Evolutionary conservation across 2,113 vertebrate species (phyloP).

Genomic region (Cheilinus undulatus): DNA sequence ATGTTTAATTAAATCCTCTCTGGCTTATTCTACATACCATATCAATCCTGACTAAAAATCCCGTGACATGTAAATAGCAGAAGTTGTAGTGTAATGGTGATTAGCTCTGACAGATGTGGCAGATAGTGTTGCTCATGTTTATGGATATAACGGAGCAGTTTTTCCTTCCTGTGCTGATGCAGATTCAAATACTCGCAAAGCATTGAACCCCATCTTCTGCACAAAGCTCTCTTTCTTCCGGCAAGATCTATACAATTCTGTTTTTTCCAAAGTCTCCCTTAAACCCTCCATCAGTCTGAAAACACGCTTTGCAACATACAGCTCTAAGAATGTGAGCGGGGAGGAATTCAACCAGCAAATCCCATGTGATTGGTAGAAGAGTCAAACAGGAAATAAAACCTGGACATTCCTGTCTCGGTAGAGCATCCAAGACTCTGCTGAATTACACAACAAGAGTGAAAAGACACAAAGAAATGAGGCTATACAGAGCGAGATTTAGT

Average conservation of each 20-base stretch:
- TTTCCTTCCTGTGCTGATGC: constrained; percentile 14
- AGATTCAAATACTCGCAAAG: constrained; percentile 23
- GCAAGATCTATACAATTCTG: constrained; percentile 54
- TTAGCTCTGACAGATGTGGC: constrained; percentile 31
- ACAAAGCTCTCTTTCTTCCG: constrained; percentile 65
- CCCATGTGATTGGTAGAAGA: constrained; percentile 46
- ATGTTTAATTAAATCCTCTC: constrained; percentile 50
- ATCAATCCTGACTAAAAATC: constrained; percentile 15
- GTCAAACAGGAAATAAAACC: constrained; percentile 65
- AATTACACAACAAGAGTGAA: constrained; percentile 15
- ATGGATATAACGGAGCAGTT: background rate
- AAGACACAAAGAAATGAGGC: constrained; percentile 21
- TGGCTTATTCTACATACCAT: constrained; percentile 36
- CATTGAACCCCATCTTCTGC: constrained; percentile 21
- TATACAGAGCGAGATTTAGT: constrained; percentile 44
- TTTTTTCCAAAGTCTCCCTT: constrained; percentile 40
- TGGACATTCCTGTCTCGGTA: constrained; percentile 65
- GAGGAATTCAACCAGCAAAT: constrained; percentile 57
- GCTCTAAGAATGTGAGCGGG: constrained; percentile 47
- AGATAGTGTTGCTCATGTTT: constrained; percentile 14
- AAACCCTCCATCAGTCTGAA: constrained; percentile 27
- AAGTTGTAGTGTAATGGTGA: constrained; percentile 4
- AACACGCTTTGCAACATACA: constrained; percentile 13
- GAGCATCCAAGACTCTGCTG: constrained; percentile 17
- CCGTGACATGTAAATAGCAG: constrained; percentile 28